Conservation (phyloP, 2,888 invertebrate genomes). For the Omphaloscelis lunosa region DNA sequence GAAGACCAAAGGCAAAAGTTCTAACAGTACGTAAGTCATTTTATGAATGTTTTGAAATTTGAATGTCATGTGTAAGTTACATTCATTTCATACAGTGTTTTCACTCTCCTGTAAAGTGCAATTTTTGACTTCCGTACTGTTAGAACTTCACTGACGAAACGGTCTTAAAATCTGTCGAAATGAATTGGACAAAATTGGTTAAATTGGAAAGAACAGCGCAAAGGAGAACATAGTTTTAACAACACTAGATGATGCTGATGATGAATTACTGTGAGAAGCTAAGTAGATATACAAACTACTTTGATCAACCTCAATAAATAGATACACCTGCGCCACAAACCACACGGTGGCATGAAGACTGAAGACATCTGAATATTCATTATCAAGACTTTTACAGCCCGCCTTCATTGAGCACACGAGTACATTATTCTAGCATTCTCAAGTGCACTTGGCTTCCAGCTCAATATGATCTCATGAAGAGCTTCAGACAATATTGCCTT, state of each 20-base stretch:
- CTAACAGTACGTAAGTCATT: too few species aligned
- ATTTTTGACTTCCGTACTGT: too few species aligned
- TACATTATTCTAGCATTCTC: slow-evolving; percentile 45
- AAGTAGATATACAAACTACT: neutral
- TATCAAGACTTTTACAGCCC: slow-evolving; percentile 54
- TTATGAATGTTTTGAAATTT: too few species aligned
- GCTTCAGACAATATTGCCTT: slow-evolving; percentile 28
- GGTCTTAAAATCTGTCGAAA: neutral
- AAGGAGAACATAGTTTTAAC: neutral
- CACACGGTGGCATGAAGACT: slow-evolving; percentile 12
- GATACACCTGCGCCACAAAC: slow-evolving; percentile 1
- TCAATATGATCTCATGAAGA: slow-evolving; percentile 34
- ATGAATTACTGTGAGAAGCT: neutral
- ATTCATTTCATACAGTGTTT: too few species aligned
- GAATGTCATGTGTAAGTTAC: too few species aligned
- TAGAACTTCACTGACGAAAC: neutral
- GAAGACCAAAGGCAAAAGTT: neutral
- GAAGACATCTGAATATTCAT: slow-evolving; percentile 60
- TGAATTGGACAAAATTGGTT: neutral
- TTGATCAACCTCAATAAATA: slow-evolving; percentile 7
- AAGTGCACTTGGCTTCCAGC: slow-evolving; percentile 41
- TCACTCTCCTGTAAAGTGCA: too few species aligned
- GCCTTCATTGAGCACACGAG: slow-evolving; percentile 15
- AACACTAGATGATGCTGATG: neutral
- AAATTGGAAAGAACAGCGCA: neutral